These are phyloP conservation scores for Schizaphis graminum DNA, from an alignment of 2,888 invertebrate species.

Conservation along the genomic window DNA sequence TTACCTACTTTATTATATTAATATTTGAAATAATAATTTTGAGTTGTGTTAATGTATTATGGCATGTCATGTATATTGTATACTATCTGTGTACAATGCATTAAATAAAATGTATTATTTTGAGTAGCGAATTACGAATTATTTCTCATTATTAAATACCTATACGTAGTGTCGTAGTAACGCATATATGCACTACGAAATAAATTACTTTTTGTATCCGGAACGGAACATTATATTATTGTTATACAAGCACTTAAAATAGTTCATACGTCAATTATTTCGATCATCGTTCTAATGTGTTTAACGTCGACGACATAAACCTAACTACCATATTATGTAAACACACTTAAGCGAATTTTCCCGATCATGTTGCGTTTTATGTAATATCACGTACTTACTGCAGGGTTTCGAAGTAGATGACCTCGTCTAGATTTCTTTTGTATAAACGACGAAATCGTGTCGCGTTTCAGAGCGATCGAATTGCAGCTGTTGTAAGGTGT, in stretches of 20 bases:
- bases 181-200: neutral
- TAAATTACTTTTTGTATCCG: neutral
- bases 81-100: neutral
- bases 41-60: neutral
- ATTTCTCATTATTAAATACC: neutral
- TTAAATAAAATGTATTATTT: neutral
- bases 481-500: neutral
- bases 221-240: neutral
- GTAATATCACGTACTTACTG: neutral
- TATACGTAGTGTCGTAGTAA: neutral
- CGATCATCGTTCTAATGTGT: neutral
- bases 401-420: neutral
- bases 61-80: neutral
- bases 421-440: neutral
- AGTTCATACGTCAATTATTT: neutral
- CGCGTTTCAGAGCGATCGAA: neutral
- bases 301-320: neutral
- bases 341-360: slow-evolving; percentile 44
- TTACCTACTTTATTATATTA: neutral
- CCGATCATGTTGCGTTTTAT: slow-evolving; percentile 31
- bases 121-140: neutral
- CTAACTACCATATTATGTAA: neutral
- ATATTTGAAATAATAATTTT: neutral
- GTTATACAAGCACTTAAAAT: neutral
- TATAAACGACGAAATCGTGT: neutral